Evolutionary conservation across 2,888 invertebrate genomes (phyloP).

Genomic region (Andrena camellia): DNA sequence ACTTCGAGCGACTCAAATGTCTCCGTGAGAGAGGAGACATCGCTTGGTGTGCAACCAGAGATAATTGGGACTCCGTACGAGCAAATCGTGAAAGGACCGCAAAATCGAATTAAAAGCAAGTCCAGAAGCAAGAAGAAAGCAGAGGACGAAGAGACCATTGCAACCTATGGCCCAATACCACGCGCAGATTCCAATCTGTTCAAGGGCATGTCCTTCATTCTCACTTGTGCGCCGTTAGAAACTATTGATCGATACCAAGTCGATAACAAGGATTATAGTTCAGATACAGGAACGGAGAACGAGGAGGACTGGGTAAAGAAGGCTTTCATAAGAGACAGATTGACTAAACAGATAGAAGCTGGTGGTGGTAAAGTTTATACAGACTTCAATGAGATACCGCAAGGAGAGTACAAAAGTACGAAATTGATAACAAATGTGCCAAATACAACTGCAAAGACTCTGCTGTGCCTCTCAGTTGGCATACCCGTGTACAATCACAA

Average conservation of each 20-base stretch:
- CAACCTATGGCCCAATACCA: slow-evolving; percentile 87
- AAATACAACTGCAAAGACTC: slow-evolving; percentile 91
- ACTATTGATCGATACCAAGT: slow-evolving; percentile 74
- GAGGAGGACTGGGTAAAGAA: slow-evolving; percentile 86
- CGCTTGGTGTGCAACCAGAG: slow-evolving; percentile 77
- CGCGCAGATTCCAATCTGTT: slow-evolving; percentile 85
- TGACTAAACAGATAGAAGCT: slow-evolving; percentile 87
- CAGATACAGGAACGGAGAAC: slow-evolving; percentile 86
- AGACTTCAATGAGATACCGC: slow-evolving; percentile 86
- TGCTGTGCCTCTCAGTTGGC: slow-evolving; percentile 90
- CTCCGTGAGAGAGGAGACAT: slow-evolving; percentile 65
- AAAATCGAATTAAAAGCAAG: slow-evolving; percentile 86
- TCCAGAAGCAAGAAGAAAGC: slow-evolving; percentile 76
- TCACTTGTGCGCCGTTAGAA: slow-evolving; percentile 87
- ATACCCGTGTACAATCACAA: slow-evolving; percentile 88
- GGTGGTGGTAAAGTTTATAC: slow-evolving; percentile 89
- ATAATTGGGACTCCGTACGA: slow-evolving; percentile 74
- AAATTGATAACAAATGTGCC: slow-evolving; percentile 90
- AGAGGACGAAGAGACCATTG: slow-evolving; percentile 84
- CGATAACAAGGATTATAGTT: slow-evolving; percentile 82
- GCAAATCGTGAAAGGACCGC: slow-evolving; percentile 72
- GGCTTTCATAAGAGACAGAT: slow-evolving; percentile 87
- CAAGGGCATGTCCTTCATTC: slow-evolving; percentile 87
- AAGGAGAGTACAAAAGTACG: slow-evolving; percentile 86
- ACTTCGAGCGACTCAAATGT: slow-evolving; percentile 74